Base-by-base conservation (phyloP, 2,797 vertebrate genomes). In the Lophotriccus pileatus region DNA sequence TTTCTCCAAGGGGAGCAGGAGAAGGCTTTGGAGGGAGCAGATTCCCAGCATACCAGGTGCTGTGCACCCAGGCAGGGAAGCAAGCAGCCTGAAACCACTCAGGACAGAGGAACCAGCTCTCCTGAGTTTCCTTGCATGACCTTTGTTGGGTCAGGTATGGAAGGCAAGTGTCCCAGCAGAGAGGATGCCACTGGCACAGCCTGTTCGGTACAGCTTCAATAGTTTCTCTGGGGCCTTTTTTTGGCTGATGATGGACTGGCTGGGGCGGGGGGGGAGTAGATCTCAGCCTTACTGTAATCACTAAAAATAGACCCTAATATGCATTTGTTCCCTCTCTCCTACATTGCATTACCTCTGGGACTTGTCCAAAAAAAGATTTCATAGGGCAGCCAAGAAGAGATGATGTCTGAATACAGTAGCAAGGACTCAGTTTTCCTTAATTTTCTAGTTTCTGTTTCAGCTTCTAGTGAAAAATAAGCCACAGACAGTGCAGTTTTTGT, bases 401-500 rank as follows among this genome's bases (percentile, higher is more conserved):
- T 25, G 53, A 44, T 80, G 46, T 77, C 73, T 93, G 34, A 79
- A 55, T 36, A 73, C 50, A 0, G 86, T 87, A 94, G 88, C 70
- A 84, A 75, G 16, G 21, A 58, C 55, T 91, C 68, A 9, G n/a
- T 52, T 87, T 91, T 88, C 73, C 59, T 83, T 92, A 89, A 91
- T 94, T 93, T 92, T 84, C 67, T 69, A 23, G 34, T 94, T 89
- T 81, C 58, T 91, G 39, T 89, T 67, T 73, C 6, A 72, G 34
- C 44, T 86, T 89, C 70, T 70, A 84, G 72, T 34, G 30, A 67
- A 74, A 92, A 94, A 52, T 43, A 89, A 80, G 37, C 27, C 32
- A 83, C 37, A 84, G 87, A 95, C 95, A 95, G 95, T 84, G 70
- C 77, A 62, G 52, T 79, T 90, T 96, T 96, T 96, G 92, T 96